These are phyloP conservation scores for Cnemophilus loriae DNA, from an alignment of 2,113 vertebrate species.

Conservation along the genomic window DNA sequence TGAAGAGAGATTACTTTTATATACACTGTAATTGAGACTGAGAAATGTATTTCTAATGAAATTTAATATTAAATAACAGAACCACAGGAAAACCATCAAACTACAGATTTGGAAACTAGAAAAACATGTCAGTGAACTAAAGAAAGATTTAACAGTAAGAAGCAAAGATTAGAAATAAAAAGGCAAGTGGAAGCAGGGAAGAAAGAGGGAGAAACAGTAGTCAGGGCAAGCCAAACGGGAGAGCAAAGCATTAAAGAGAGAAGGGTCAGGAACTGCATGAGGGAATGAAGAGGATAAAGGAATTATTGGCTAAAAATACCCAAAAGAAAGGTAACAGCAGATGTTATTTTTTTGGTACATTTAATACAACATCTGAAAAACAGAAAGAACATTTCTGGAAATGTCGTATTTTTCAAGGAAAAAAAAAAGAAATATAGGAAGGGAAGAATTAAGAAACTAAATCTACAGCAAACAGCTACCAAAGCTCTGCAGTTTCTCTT, in stretches of 20 bases:
- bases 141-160: neutral
- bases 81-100: neutral
- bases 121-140: neutral
- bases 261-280: neutral
- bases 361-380: neutral
- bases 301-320: slow-evolving; percentile 21
- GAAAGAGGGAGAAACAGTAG: neutral
- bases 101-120: neutral
- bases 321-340: neutral
- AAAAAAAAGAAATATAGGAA: neutral
- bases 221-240: neutral
- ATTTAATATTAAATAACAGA: neutral
- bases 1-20: neutral
- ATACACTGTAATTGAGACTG: neutral
- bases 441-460: neutral
- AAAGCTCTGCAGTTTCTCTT: neutral
- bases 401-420: neutral
- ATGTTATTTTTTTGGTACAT: neutral
- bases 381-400: neutral
- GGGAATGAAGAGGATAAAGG: neutral
- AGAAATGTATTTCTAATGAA: neutral
- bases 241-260: neutral
- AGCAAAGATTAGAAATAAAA: neutral
- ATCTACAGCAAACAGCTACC: neutral
- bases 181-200: neutral